Evolutionary conservation across 2,888 invertebrate genomes (phyloP).

Genomic region (Globia sparganii): DNA sequence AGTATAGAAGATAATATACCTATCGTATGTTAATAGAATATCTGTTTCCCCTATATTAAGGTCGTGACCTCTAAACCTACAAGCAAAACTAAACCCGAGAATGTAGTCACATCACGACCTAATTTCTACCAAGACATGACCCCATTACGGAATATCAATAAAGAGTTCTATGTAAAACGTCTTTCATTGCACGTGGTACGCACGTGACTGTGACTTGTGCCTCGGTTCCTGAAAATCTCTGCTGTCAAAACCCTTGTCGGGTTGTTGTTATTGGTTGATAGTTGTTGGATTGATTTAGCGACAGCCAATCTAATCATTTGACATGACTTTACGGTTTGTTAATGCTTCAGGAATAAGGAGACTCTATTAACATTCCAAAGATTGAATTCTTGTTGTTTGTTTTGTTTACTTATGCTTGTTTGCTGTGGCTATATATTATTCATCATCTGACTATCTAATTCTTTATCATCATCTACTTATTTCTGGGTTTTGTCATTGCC

Average conservation of each 20-base stretch:
- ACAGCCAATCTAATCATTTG: slow-evolving; percentile 13
- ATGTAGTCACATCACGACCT: slow-evolving; percentile 52
- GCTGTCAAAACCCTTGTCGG: not conserved
- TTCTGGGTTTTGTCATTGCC: not conserved
- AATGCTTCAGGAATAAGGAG: not conserved
- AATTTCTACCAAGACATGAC: slow-evolving; percentile 45
- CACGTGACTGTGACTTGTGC: slow-evolving; percentile 20
- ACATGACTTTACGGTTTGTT: not conserved
- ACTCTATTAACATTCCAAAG: slow-evolving; percentile 8
- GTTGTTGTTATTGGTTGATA: slow-evolving; percentile 6
- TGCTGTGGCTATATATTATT: not conserved
- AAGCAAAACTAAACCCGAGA: slow-evolving; percentile 33
- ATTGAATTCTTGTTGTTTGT: not conserved
- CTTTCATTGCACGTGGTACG: slow-evolving; percentile 9
- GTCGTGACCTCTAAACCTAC: slow-evolving; percentile 47
- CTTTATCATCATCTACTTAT: not conserved
- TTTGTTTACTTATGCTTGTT: not conserved
- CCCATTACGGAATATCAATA: slow-evolving; percentile 48
- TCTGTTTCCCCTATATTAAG: slow-evolving; percentile 25
- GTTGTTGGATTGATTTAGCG: slow-evolving; percentile 6
- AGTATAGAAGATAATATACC: not conserved
- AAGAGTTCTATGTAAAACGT: slow-evolving; percentile 41
- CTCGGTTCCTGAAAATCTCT: not conserved
- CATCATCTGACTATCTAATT: not conserved
- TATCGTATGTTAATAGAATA: slow-evolving; percentile 8